Conservation (phyloP, 2,888 invertebrate species). For the Temnothorax unifasciatus region DNA sequence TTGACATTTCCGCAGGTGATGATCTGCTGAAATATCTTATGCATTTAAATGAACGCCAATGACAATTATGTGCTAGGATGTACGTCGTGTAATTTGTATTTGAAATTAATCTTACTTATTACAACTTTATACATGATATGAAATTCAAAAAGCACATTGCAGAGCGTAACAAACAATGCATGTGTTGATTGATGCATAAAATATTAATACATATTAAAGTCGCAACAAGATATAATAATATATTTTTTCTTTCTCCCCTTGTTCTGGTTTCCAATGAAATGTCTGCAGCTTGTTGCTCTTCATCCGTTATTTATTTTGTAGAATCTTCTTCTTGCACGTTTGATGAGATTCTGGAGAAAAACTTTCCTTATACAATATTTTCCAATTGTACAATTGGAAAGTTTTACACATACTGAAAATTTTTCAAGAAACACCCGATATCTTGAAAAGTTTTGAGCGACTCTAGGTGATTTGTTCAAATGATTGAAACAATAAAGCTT, state of each 20-base stretch:
- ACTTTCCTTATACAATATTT: neutral
- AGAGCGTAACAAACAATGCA: neutral
- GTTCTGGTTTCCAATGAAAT: neutral
- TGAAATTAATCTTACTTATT: neutral
- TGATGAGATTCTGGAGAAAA: neutral
- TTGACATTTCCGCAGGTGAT: neutral
- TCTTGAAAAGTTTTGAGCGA: constrained; percentile 1
- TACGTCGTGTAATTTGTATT: neutral
- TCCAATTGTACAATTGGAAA: neutral
- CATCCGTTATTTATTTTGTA: neutral
- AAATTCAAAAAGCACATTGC: neutral
- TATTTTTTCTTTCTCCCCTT: neutral
- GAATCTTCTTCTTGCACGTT: neutral
- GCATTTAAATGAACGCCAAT: constrained; percentile 30
- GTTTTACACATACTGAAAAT: neutral
- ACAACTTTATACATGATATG: neutral
- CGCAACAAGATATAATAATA: neutral
- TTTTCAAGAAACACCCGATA: neutral
- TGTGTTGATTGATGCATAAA: neutral
- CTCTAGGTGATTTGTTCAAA: neutral
- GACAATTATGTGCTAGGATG: neutral
- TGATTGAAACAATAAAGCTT: neutral
- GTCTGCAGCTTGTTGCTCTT: neutral
- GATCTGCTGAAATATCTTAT: constrained; percentile 16
- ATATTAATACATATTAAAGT: neutral